Conservation (phyloP, 2,113 vertebrate genomes). For the Fulica atra region DNA sequence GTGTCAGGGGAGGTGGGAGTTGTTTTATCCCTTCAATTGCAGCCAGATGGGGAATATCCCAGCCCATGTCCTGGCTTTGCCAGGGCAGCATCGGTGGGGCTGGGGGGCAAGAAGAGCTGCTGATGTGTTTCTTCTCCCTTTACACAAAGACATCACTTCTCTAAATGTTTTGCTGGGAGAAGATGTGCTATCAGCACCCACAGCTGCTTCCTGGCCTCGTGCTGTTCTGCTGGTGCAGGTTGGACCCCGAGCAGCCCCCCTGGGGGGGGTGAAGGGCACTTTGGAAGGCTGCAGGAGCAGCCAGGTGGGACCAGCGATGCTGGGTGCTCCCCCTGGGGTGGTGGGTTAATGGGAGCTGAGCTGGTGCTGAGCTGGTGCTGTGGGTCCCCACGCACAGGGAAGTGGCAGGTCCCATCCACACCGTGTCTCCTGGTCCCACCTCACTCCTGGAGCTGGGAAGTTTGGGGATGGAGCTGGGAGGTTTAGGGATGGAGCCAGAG, state of each 20-base stretch:
- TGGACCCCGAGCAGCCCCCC: background rate
- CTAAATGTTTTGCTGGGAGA: background rate
- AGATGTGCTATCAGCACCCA: background rate
- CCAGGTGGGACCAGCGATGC: too few species aligned
- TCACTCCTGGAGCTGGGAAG: too few species aligned
- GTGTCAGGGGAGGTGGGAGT: background rate
- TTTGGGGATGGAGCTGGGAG: background rate
- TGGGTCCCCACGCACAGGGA: rapidly evolving
- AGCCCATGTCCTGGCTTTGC: background rate
- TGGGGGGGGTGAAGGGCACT: rapidly evolving
- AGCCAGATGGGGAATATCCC: background rate
- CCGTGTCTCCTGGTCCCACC: background rate
- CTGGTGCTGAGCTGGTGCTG: background rate
- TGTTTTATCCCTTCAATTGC: background rate
- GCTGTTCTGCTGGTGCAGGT: background rate
- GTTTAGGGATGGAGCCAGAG: background rate
- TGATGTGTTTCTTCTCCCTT: background rate
- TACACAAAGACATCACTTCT: background rate
- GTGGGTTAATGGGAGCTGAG: rapidly evolving
- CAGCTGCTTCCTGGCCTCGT: background rate
- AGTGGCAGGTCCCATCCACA: rapidly evolving
- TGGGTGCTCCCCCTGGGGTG: too few species aligned
- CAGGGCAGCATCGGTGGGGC: background rate
- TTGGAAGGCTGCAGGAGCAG: background rate
- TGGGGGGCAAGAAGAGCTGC: background rate